Conservation (phyloP, 2,113 vertebrate species). For the western clawed frog (Xenopus tropicalis) region UCB_Xtro_10.0 CM004447.2:160002001-160002500, state of each 20-base stretch:
- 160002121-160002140: background rate
- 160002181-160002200: background rate
- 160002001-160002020: background rate
- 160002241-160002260: background rate
- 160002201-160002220: background rate
- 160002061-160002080: too few species aligned
- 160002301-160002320: background rate
- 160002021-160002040: background rate
- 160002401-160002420: background rate
- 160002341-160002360: background rate
- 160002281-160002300: background rate
- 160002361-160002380: background rate
- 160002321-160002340: background rate
- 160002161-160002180: background rate
- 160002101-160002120: too few species aligned
- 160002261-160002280: background rate
- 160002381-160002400: background rate
- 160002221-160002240: background rate
- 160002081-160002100: too few species aligned
- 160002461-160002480: background rate
- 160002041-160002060: too few species aligned
- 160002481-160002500: background rate
- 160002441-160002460: background rate
- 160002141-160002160: background rate
- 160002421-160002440: background rate